phyloP scores from a whole-genome alignment of 1,140 invertebrate genomes.

The Bombus confusus region DNA sequence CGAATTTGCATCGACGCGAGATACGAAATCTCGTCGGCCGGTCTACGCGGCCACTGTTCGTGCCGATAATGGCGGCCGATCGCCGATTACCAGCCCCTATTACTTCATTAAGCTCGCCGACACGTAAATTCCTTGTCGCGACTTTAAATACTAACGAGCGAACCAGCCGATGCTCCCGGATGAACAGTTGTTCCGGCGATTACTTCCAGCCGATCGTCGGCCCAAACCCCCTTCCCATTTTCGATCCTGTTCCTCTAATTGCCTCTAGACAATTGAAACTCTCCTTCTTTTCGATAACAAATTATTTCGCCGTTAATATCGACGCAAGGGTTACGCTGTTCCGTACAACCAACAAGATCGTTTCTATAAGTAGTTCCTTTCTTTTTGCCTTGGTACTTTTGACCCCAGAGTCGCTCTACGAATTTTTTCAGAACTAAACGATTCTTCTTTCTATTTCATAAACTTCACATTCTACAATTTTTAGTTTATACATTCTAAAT shows the following conservation, averaged over 20 bases:
- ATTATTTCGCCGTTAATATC: too few species aligned
- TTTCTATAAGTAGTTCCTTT: too few species aligned
- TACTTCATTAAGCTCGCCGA: constrained; percentile 60
- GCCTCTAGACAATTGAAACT: neutral
- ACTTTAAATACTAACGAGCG: constrained; percentile 41
- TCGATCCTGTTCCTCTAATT: neutral
- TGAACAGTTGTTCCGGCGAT: constrained; percentile 19
- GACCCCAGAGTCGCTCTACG: too few species aligned
- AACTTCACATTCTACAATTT: too few species aligned
- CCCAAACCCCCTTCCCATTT: too few species aligned
- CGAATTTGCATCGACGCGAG: constrained; percentile 67
- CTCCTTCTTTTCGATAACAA: neutral
- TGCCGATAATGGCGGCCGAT: constrained; percentile 52
- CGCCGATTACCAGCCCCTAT: constrained; percentile 58
- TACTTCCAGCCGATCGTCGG: neutral
- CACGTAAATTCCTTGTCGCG: constrained; percentile 39
- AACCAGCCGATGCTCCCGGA: neutral
- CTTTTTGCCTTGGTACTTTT: too few species aligned
- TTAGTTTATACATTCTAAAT: too few species aligned
- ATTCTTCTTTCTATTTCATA: too few species aligned
- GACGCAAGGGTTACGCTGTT: too few species aligned
- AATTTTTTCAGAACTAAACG: too few species aligned
- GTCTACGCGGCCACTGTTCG: constrained; percentile 49
- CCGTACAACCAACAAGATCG: too few species aligned
- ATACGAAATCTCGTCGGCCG: constrained; percentile 63